Percentiles rank a stretch among this genome's conserved stretches.
phyloP scores from a whole-genome alignment of 2,797 vertebrate genomes.

The Sebastes itinus region DNA sequence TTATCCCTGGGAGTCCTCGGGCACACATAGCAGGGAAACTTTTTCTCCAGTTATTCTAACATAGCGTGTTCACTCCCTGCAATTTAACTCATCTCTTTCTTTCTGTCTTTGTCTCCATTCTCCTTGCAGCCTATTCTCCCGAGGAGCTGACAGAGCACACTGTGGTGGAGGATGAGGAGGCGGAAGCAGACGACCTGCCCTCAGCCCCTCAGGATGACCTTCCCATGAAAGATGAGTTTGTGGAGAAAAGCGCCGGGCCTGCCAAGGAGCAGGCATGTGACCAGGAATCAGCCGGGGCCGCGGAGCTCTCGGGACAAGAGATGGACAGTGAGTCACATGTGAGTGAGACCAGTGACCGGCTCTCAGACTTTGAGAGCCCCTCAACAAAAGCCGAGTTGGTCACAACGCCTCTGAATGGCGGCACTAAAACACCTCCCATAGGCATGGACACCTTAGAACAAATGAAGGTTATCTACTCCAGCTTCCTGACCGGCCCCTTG shows the following conservation, averaged over 20 bases:
- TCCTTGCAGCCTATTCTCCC: conserved; percentile 90
- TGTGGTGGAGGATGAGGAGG: conserved; percentile 87
- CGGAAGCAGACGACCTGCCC: conserved; percentile 81
- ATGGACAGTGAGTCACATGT: conserved; percentile 96
- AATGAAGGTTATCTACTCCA: conserved; percentile 98
- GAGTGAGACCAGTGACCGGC: conserved; percentile 93
- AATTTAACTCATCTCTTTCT: conserved; percentile 79
- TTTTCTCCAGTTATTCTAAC: conserved; percentile 83
- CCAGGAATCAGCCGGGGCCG: conserved; percentile 87
- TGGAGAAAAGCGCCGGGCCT: conserved; percentile 82
- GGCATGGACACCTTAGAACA: conserved; percentile 94
- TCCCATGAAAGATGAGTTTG: conserved; percentile 82
- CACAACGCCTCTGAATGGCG: conserved; percentile 78
- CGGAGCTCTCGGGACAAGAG: conserved; percentile 91
- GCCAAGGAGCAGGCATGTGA: conserved; percentile 87
- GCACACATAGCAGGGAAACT: conserved; percentile 83
- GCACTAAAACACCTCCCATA: conserved; percentile 77
- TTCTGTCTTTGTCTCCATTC: conserved; percentile 75
- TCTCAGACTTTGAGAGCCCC: conserved; percentile 91
- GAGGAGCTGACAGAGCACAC: conserved; percentile 85
- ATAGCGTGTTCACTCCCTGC: conserved; percentile 75
- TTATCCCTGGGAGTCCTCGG: conserved; percentile 84
- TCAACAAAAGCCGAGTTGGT: conserved; percentile 86
- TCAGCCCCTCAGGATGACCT: conserved; percentile 71
- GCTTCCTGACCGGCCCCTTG: conserved; percentile 95